Base-by-base conservation (phyloP, 2,113 vertebrate species). In the Prunella fulvescens region DNA sequence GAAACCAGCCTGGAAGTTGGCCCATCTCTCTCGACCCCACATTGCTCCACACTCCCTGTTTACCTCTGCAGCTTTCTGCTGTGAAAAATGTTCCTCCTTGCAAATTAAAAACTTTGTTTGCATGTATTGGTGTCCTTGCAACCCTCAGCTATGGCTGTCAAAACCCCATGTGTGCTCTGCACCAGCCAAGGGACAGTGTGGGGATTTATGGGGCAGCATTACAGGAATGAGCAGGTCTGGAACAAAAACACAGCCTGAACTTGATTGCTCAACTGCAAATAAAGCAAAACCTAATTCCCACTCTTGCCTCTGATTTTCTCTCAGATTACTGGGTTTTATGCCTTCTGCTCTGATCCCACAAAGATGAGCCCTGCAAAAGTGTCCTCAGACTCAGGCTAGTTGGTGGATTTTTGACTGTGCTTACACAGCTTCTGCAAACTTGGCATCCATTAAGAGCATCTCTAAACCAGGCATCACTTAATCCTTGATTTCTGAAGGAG, bases 161-260 rank as follows among this genome's bases (percentile, higher is more conserved):
- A 54, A 76, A 65, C 14, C 37, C 20, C 24, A 23, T 1, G 3
- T 0, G 0, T 7, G 64, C 20, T 73, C 47, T 17, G 22, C 47
- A 71, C n/a, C 40, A 89, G 23, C 24, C 56, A 69, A 61, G 69
- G 33, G 29, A 47, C 18, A 26, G 23, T 1, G 5, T 11, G 7
- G 12, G 42, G 28, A 48, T 24, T 51, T 24, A 2, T 0, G 3
- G 51, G 44, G 39, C n/a, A 62, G n/a, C 19, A 26, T 6, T 29
- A n/a, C 42, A 73, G 65, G 50, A 61, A 81, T 6, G 24, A 81
- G 58, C 28, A 69, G 16, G 23, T 61, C 26, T 70, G 37, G 33
- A 86, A 40, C 51, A 69, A 87, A 81, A n/a, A 33, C 66, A 66
- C 5, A 69, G 31, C 16, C 48, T 73, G n/a, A 87, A 65, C 23